These are phyloP conservation scores for Pampus argenteus DNA, from an alignment of 2,797 vertebrate genomes.

Conservation along the genomic window DNA sequence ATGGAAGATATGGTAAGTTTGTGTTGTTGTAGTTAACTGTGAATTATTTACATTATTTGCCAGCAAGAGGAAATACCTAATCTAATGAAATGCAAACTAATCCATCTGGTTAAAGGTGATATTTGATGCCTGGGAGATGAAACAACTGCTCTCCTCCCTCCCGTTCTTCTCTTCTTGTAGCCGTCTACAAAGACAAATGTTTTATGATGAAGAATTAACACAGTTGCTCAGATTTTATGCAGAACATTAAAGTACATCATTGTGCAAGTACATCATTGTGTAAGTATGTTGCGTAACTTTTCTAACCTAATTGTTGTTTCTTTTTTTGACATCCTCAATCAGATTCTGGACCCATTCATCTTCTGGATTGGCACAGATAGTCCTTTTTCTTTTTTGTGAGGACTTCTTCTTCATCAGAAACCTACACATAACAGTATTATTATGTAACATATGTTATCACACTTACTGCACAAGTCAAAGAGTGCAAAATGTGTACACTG, in stretches of 20 bases:
- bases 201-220: constrained; percentile 6
- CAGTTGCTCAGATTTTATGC: neutral
- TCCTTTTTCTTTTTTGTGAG: fast-evolving
- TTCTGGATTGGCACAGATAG: constrained; percentile 74
- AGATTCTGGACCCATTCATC: constrained; percentile 19
- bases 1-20: constrained; percentile 9
- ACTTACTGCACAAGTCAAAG: neutral
- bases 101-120: constrained; percentile 33
- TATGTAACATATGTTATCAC: neutral
- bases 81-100: constrained; percentile 29
- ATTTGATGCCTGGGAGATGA: constrained; percentile 16
- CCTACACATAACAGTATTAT: constrained; percentile 51
- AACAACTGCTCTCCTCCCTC: constrained; percentile 15
- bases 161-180: constrained; percentile 1
- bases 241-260: neutral
- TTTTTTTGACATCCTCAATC: fast-evolving
- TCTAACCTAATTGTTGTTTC: constrained; percentile 20
- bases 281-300: neutral
- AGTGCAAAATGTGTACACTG: too few species aligned
- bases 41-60: constrained; percentile 50
- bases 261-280: neutral
- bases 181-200: constrained; percentile 39
- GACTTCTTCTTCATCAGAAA: constrained; percentile 57
- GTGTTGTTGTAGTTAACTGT: constrained; percentile 12
- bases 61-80: constrained; percentile 56